Percentiles rank a stretch among this genome's conserved stretches.
Conservation (phyloP, 2,888 invertebrate genomes). For the Neoscelio sp. region DNA sequence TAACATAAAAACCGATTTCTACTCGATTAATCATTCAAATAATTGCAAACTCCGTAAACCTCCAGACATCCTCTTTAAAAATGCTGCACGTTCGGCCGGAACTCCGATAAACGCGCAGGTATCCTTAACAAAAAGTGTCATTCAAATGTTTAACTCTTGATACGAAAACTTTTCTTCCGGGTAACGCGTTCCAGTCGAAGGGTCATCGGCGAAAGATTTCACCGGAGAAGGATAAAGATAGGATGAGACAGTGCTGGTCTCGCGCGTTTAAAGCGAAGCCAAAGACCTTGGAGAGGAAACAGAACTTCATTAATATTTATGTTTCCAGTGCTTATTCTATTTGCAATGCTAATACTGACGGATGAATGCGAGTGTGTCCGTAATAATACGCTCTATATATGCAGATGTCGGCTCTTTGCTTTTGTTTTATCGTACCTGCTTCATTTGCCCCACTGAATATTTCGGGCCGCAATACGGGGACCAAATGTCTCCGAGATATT, state of each 20-base stretch:
- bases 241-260: conserved; percentile 46
- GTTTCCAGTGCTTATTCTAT: conserved; percentile 77
- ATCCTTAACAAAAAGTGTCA: no score
- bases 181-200: no score
- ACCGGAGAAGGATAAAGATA: conserved; percentile 36
- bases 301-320: conserved; percentile 80
- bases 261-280: conserved; percentile 64
- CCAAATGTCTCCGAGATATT: conserved; percentile 17
- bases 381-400: conserved; percentile 73
- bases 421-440: conserved; percentile 67
- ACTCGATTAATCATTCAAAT: no score
- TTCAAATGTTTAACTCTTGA: no score
- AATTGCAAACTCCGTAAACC: no score
- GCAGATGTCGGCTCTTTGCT: conserved; percentile 68
- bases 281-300: conserved; percentile 75
- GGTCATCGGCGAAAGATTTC: conserved; percentile 65
- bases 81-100: no score
- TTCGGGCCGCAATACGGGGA: conserved; percentile 42
- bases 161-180: conserved; percentile 31
- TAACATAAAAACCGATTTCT: no score
- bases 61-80: no score
- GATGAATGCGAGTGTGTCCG: conserved; percentile 72
- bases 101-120: no score
- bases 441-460: conserved; percentile 68
- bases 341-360: conserved; percentile 78